These are phyloP conservation scores for Eciton burchellii DNA, from an alignment of 1,140 invertebrate genomes.

Conservation along the genomic window DNA sequence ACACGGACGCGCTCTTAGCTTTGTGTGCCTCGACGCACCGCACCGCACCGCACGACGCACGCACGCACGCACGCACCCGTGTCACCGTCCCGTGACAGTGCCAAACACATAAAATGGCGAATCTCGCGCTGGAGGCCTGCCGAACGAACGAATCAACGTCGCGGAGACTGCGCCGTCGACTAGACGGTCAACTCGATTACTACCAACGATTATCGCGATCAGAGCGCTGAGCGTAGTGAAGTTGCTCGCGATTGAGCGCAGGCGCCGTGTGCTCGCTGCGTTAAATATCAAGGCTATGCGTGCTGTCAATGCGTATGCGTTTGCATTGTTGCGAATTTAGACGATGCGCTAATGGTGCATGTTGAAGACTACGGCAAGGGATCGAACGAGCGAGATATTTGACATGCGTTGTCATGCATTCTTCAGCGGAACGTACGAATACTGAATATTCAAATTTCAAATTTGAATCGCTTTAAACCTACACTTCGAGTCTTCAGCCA, in stretches of 20 bases:
- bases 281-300: background rate
- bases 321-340: too few species aligned
- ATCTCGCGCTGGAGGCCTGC: constrained; percentile 73
- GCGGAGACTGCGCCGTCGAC: constrained; percentile 49
- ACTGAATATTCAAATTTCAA: too few species aligned
- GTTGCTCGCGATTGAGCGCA: background rate
- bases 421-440: too few species aligned
- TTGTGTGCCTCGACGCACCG: background rate
- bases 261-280: background rate
- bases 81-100: constrained; percentile 76
- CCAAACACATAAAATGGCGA: constrained; percentile 83
- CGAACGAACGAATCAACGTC: constrained; percentile 70
- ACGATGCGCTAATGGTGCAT: too few species aligned
- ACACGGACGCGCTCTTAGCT: constrained; percentile 32
- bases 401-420: too few species aligned
- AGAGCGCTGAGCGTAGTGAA: background rate
- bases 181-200: constrained; percentile 46
- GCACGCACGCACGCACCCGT: constrained; percentile 67
- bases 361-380: too few species aligned
- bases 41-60: constrained; percentile 18
- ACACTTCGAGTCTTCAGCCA: too few species aligned
- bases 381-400: too few species aligned
- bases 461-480: too few species aligned
- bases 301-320: too few species aligned
- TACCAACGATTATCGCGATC: background rate